phyloP scores from a whole-genome alignment of 2,888 invertebrate genomes.

The Phrixothrix hirtus region DNA sequence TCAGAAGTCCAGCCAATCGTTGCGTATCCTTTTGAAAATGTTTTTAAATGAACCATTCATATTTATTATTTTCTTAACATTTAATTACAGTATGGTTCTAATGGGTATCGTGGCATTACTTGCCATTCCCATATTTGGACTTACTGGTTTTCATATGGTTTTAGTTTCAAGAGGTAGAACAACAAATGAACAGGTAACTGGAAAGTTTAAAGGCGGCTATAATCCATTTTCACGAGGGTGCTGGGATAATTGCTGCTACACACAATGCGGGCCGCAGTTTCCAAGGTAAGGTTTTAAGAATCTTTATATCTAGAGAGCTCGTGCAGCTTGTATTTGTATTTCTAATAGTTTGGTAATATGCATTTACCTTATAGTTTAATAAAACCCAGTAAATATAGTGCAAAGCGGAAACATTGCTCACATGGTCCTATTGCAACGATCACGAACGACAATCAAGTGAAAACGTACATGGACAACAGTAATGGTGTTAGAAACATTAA shows the following conservation, averaged over 20 bases:
- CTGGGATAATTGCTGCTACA: constrained; percentile 92
- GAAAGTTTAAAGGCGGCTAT: constrained; percentile 97
- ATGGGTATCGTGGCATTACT: constrained; percentile 90
- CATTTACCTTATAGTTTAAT: constrained; percentile 61
- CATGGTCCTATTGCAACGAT: constrained; percentile 58
- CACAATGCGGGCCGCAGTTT: constrained; percentile 95
- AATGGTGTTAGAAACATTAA: constrained; percentile 76
- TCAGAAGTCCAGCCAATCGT: constrained; percentile 80
- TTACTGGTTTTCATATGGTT: constrained; percentile 97
- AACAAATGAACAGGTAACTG: constrained; percentile 99
- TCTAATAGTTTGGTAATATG: no score
- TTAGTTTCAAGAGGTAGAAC: constrained; percentile 95
- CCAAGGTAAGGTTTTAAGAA: constrained; percentile 96
- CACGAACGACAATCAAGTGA: constrained; percentile 83
- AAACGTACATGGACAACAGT: constrained; percentile 94
- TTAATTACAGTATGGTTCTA: constrained; percentile 74
- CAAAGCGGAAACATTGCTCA: constrained; percentile 62
- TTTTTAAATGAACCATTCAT: not conserved
- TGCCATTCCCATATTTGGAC: constrained; percentile 94
- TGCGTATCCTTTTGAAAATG: constrained; percentile 76
- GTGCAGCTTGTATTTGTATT: no score
- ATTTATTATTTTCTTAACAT: constrained; percentile 2
- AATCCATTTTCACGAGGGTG: constrained; percentile 98
- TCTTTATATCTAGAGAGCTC: no score
- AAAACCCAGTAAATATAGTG: constrained; percentile 69